phyloP scores from a whole-genome alignment of 2,888 invertebrate species.

The Perizoma flavofasciatum region DNA sequence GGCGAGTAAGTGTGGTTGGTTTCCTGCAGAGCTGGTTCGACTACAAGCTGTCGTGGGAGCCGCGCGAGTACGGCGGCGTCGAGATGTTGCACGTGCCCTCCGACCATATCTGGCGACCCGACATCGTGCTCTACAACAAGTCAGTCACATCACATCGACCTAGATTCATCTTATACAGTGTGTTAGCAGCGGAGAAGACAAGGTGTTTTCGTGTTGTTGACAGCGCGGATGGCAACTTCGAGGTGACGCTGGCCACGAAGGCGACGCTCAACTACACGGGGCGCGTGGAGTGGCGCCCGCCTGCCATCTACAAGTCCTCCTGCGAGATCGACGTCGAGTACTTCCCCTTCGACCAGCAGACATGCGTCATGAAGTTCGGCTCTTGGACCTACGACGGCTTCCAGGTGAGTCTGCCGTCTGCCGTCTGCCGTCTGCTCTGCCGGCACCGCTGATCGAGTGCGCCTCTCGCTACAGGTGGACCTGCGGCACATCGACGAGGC shows the following conservation, averaged over 20 bases:
- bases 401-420: conserved; percentile 85
- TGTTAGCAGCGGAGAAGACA: no score
- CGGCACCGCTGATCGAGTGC: neutral
- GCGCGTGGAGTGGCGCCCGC: conserved; percentile 96
- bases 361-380: conserved; percentile 96
- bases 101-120: conserved; percentile 98
- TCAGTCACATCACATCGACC: conserved; percentile 71
- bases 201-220: conserved; percentile 37
- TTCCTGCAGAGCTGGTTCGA: conserved; percentile 93
- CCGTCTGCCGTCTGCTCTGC: neutral
- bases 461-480: conserved; percentile 87
- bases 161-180: no score
- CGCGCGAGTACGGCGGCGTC: conserved; percentile 96
- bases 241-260: conserved; percentile 95
- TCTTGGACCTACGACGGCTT: conserved; percentile 98
- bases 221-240: conserved; percentile 96
- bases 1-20: no score
- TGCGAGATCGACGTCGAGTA: conserved; percentile 96
- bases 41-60: conserved; percentile 97
- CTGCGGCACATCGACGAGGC: conserved; percentile 96
- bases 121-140: conserved; percentile 97
- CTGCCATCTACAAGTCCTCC: conserved; percentile 97
- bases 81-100: conserved; percentile 98
- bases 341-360: conserved; percentile 97
- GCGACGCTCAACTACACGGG: conserved; percentile 95